Evolutionary conservation across 2,113 vertebrate genomes (phyloP).

Genomic region (Tretioscincus oriximinensis): DNA sequence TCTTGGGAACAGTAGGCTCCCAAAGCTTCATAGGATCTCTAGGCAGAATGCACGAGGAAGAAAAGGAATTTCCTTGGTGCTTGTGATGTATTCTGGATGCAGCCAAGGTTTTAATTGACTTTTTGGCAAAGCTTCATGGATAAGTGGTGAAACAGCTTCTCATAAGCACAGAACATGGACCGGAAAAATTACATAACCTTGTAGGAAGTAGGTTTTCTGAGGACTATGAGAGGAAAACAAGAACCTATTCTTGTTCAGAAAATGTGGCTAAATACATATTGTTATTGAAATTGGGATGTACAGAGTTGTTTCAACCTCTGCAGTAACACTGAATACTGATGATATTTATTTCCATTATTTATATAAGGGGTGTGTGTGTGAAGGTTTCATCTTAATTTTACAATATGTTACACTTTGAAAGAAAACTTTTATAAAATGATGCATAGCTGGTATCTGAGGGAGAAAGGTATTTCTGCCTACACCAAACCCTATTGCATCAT

Average conservation of each 20-base stretch:
- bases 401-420: too few relatives aligned
- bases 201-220: conserved; percentile 23
- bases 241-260: conserved; percentile 29
- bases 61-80: too few relatives aligned
- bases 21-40: too few relatives aligned
- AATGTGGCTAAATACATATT: not conserved
- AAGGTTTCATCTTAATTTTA: not conserved
- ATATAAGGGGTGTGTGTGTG: too few relatives aligned
- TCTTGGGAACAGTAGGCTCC: too few relatives aligned
- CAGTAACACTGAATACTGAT: not conserved
- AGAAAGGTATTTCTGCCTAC: too few relatives aligned
- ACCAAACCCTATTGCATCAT: too few relatives aligned
- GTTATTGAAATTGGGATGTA: not conserved
- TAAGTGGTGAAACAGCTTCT: conserved; percentile 15
- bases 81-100: too few relatives aligned
- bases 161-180: not conserved
- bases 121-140: not conserved
- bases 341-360: too few relatives aligned
- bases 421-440: not conserved
- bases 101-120: not conserved
- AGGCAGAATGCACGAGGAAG: too few relatives aligned
- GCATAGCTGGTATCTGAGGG: too few relatives aligned
- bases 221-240: conserved; percentile 26
- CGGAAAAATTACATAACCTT: conserved; percentile 15
- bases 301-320: not conserved